Conservation (phyloP, 2,113 vertebrate genomes). For the Desmodus rotundus region DNA sequence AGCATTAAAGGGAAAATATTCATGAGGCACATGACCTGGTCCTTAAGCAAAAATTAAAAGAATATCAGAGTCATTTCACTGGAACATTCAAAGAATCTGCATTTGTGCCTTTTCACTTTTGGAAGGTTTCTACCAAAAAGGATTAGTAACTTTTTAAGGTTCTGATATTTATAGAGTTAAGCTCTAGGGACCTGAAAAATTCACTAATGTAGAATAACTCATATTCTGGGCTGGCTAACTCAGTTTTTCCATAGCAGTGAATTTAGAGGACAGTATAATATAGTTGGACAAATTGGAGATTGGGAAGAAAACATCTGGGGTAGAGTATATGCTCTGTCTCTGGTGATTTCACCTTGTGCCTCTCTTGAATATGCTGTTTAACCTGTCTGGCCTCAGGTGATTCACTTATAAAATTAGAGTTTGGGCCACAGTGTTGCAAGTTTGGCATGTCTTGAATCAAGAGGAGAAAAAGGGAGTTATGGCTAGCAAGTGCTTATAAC, state of each 20-base stretch:
- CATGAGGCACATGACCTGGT: neutral
- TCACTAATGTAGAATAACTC: neutral
- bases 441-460: neutral
- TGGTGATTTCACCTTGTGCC: neutral
- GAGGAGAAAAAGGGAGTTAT: neutral
- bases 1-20: neutral
- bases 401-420: slow-evolving; percentile 7
- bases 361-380: neutral
- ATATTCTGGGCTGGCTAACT: neutral
- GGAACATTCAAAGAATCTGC: neutral
- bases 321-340: neutral
- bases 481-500: neutral
- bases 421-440: neutral
- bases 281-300: neutral
- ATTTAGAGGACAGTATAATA: neutral
- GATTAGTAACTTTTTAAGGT: neutral
- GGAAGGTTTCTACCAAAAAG: neutral
- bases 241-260: neutral
- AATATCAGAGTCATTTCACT: neutral
- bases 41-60: neutral
- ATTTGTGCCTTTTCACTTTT: neutral
- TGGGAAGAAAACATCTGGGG: neutral
- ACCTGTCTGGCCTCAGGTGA: neutral
- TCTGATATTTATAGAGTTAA: slow-evolving; percentile 17
- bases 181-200: neutral